These are phyloP conservation scores for Cheilosia scutellata DNA, from an alignment of 2,888 invertebrate genomes.

Conservation along the genomic window DNA sequence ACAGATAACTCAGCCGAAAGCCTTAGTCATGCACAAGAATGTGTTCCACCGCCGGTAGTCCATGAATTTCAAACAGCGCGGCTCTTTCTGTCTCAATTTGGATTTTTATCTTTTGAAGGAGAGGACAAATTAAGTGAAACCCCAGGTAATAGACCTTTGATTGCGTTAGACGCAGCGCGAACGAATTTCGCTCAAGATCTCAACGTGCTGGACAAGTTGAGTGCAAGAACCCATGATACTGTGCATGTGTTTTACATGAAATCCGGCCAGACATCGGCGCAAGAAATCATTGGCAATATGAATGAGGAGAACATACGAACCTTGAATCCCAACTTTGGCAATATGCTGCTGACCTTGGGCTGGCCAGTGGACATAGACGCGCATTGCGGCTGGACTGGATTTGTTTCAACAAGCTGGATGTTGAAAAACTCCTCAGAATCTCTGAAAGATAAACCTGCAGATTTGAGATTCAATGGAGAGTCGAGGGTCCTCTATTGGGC, in stretches of 20 bases:
- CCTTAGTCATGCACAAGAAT: constrained; percentile 88
- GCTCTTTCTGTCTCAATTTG: constrained; percentile 97
- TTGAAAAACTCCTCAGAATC: constrained; percentile 81
- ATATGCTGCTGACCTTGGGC: constrained; percentile 90
- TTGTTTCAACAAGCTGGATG: constrained; percentile 94
- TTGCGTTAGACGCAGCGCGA: constrained; percentile 82
- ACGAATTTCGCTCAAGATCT: constrained; percentile 92
- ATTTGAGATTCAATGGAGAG: constrained; percentile 92
- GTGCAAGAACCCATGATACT: constrained; percentile 94
- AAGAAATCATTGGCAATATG: constrained; percentile 89
- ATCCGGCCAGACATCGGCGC: constrained; percentile 91
- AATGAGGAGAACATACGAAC: constrained; percentile 81
- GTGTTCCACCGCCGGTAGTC: constrained; percentile 91
- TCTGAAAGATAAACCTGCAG: constrained; percentile 84
- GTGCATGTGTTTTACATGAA: constrained; percentile 97
- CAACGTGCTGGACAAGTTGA: constrained; percentile 92
- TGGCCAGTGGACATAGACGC: constrained; percentile 93
- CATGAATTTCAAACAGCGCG: constrained; percentile 98
- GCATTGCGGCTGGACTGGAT: constrained; percentile 98
- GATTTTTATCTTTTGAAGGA: constrained; percentile 89
- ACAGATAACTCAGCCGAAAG: constrained; percentile 83
- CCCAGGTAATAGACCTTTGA: constrained; percentile 81
- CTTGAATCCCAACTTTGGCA: constrained; percentile 86
- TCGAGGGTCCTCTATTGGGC: constrained; percentile 97
- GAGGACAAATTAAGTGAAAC: constrained; percentile 83